Base-by-base conservation (phyloP, 2,113 vertebrate species). In the Eubucco bourcierii region DNA sequence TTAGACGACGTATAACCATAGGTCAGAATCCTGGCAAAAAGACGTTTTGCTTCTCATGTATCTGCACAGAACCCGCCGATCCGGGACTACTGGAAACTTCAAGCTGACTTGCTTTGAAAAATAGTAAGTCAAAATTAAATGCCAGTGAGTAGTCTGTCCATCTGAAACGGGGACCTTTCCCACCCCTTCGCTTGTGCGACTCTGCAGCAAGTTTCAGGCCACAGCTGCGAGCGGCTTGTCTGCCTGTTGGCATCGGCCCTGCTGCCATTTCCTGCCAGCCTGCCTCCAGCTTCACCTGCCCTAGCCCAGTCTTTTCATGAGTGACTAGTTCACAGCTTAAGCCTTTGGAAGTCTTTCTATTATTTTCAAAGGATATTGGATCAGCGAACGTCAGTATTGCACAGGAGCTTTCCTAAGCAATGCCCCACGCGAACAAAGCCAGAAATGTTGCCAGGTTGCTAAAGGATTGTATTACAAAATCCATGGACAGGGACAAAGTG, bases 381-480 rank as follows among this genome's bases (percentile, higher is more conserved):
- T 37, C 65, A 29, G 81, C 44, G 63, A 41, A 17, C 52, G 37
- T 4, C 60, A 28, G 21, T 9, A 44, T 82, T 74, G 46, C 67
- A 19, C 2, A 76, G 81, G 81, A 84, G 56, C 86, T 80, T 80
- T 44, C 67, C 92, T 67, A 74, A 93, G 89, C 81, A 8, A 41
- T 74, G 87, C 33, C 41, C 34, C 20, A 5, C 10, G 0, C 80
- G 76, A 47, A 81, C 88, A 89, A 84, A 94, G 87, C 75, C 75
- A 84, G 92, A 75, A 91, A 87, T 44, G 67, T 66, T 75, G 83
- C 90, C 46, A 41, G 84, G 74, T 93, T 94, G 92, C 94, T 87
- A 85, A 93, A 90, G 94, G 87, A 84, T 85, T 89, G 94, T 82
- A 3, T 96, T 95, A 71, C 92, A 94, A 96, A 95, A 96, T 80